Percentiles rank a stretch among this genome's conserved stretches.
Conservation (phyloP, 2,797 vertebrate species). For the Numenius phaeopus region DNA sequence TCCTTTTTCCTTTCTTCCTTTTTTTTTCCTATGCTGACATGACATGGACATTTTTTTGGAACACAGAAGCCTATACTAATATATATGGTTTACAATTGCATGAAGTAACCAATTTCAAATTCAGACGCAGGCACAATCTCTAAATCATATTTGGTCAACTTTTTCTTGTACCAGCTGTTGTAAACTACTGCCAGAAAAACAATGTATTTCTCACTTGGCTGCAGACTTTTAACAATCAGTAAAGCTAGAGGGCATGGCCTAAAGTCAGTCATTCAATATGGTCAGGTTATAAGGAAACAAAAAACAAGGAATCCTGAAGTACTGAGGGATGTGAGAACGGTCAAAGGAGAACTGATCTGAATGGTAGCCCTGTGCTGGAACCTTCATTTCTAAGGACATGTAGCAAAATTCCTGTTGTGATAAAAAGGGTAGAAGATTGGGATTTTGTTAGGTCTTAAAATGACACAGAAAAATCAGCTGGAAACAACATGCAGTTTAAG, state of each 20-base stretch:
- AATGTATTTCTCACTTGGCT: not conserved
- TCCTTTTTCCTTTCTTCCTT: not conserved
- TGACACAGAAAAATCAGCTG: not conserved
- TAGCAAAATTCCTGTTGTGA: not conserved
- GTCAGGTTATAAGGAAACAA: not conserved
- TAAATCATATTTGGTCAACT: not conserved
- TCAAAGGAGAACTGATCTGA: not conserved
- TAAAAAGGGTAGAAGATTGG: not conserved
- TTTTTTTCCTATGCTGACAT: not conserved
- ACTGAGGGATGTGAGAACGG: not conserved
- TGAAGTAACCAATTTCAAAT: not conserved
- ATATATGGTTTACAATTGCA: not conserved
- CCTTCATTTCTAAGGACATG: not conserved
- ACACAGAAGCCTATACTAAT: not conserved
- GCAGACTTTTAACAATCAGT: not conserved
- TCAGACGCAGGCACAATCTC: not conserved
- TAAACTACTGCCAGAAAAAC: not conserved
- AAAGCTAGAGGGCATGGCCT: not conserved
- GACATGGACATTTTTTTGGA: not conserved
- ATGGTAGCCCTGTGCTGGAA: not conserved
- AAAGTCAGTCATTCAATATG: not conserved
- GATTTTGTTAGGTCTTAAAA: not conserved
- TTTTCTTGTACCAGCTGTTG: not conserved
- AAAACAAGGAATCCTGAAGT: not conserved
- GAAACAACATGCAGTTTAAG: not conserved